Conservation (phyloP, 2,797 vertebrate genomes). For the Streptopelia turtur region DNA sequence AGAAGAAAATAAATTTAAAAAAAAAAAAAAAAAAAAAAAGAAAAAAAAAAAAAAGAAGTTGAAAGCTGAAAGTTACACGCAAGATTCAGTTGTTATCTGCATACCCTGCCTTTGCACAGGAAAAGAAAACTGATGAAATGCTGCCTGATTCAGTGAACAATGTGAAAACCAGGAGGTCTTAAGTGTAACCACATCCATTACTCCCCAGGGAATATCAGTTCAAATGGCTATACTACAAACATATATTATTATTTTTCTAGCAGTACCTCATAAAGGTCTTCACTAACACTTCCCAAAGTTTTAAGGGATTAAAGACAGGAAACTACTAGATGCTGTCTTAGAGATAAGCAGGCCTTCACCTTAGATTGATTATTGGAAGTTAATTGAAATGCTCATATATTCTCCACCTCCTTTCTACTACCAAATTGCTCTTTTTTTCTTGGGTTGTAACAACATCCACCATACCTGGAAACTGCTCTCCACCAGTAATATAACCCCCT, state of each 20-base stretch:
- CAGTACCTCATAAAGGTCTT: not conserved
- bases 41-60: not conserved
- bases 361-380: not conserved
- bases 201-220: not conserved
- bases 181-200: not conserved
- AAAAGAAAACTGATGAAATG: not conserved
- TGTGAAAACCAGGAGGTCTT: accelerated
- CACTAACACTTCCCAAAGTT: not conserved
- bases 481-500: not conserved
- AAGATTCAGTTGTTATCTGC: not conserved
- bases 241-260: not conserved
- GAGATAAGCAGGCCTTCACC: not conserved
- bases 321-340: not conserved
- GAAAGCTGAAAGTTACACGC: not conserved
- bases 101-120: not conserved
- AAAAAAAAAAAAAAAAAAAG: too few species aligned
- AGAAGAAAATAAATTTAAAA: too few species aligned
- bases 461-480: not conserved
- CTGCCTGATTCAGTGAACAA: not conserved
- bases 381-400: not conserved
- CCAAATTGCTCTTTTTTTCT: not conserved
- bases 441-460: not conserved
- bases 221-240: not conserved
- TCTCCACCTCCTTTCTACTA: not conserved
- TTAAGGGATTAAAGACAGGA: not conserved